phyloP scores from a whole-genome alignment of 1,140 invertebrate species.

The Calosoma granatense region DNA sequence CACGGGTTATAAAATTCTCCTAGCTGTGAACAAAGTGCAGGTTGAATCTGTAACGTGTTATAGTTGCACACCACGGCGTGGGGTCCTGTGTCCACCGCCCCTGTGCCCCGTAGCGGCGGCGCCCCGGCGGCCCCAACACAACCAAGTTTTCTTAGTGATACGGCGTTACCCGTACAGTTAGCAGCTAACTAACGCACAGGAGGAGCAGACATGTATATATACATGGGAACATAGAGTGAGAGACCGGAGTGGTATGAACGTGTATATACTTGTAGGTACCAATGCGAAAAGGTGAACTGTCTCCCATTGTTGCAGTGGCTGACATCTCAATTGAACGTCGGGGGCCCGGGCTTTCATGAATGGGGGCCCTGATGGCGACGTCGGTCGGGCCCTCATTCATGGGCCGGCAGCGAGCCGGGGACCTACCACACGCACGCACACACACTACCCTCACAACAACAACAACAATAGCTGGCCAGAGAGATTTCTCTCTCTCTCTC shows the following conservation, averaged over 20 bases:
- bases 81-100: no score
- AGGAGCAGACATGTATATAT: neutral
- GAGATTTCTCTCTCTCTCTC: neutral
- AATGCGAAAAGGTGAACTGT: neutral
- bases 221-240: neutral
- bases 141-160: no score
- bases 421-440: neutral
- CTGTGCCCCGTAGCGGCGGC: neutral
- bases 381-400: neutral
- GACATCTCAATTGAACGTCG: neutral
- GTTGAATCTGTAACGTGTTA: no score
- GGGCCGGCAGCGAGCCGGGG: no score
- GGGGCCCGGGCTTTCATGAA: neutral
- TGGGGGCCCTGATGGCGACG: no score
- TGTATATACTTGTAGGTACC: no score
- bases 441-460: no score
- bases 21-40: no score
- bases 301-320: neutral
- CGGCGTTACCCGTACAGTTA: no score
- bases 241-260: neutral
- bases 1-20: neutral
- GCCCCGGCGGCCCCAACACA: neutral
- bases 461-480: neutral
- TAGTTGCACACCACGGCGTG: no score
- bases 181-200: no score